Conservation (phyloP, 2,888 invertebrate species). For the Orthosia cruda region DNA sequence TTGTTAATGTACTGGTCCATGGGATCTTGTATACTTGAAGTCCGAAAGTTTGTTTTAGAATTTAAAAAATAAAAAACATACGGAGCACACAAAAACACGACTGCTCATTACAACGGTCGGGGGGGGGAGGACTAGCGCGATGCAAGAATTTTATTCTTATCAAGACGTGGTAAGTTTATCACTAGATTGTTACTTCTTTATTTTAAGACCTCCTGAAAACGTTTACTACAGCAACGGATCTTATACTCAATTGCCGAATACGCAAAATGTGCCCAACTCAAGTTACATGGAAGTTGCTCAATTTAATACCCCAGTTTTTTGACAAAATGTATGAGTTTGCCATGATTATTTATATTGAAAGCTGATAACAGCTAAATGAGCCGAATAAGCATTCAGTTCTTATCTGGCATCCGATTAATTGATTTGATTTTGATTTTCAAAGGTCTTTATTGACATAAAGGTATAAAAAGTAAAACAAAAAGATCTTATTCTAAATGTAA, state of each 20-base stretch:
- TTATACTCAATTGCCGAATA: slow-evolving; percentile 71
- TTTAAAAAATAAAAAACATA: no score
- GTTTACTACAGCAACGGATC: slow-evolving; percentile 72
- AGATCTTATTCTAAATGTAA: no score
- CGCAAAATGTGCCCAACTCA: slow-evolving; percentile 60
- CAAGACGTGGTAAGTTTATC: no score
- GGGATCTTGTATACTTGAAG: no score
- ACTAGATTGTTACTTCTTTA: not conserved
- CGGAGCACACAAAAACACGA: no score
- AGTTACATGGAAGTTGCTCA: slow-evolving; percentile 57
- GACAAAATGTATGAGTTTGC: slow-evolving; percentile 59
- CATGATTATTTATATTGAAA: not conserved
- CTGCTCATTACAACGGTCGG: no score
- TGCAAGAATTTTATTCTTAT: not conserved
- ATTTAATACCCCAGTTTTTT: slow-evolving; percentile 54
- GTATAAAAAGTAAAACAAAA: no score
- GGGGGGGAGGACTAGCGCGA: no score
- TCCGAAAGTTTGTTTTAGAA: no score
- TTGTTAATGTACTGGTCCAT: no score
- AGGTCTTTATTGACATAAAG: no score
- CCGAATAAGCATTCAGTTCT: not conserved
- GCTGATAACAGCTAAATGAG: not conserved
- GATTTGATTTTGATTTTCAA: no score
- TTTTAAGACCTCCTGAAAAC: slow-evolving; percentile 70
- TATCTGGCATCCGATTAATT: not conserved